Evolutionary conservation across 2,888 invertebrate genomes (phyloP).

Genomic region (Phyllotreta striolata): DNA sequence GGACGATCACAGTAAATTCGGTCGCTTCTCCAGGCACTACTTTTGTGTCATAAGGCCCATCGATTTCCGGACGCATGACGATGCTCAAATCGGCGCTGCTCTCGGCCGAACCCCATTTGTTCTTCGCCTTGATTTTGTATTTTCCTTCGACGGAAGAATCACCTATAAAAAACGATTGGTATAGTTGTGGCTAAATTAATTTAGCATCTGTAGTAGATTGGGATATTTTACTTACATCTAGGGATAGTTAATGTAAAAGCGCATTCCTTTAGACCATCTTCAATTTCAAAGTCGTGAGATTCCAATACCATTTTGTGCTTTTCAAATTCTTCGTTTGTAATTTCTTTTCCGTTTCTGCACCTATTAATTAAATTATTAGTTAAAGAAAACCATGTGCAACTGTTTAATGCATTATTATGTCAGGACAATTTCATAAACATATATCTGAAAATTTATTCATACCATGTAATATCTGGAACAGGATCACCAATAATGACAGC

Average conservation of each 20-base stretch:
- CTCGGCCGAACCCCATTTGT: conserved; percentile 80
- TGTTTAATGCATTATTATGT: too few relatives aligned
- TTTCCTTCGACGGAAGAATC: conserved; percentile 81
- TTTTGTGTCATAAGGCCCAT: conserved; percentile 75
- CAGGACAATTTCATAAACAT: too few relatives aligned
- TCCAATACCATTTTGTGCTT: conserved; percentile 66
- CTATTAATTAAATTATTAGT: conserved; percentile 52
- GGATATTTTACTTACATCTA: conserved; percentile 63
- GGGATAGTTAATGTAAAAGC: conserved; percentile 81
- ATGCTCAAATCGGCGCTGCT: conserved; percentile 81
- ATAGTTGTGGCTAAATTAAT: not conserved
- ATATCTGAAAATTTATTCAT: not conserved
- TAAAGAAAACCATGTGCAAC: not conserved
- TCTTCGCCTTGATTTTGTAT: conserved; percentile 81
- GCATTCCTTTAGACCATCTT: conserved; percentile 82
- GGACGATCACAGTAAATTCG: conserved; percentile 79
- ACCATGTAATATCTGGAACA: conserved; percentile 87
- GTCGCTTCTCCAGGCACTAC: conserved; percentile 81
- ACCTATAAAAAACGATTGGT: conserved; percentile 57
- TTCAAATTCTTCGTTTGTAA: conserved; percentile 69
- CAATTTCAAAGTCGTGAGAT: conserved; percentile 71
- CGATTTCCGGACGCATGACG: conserved; percentile 79
- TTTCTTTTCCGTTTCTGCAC: conserved; percentile 75
- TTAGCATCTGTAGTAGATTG: not conserved
- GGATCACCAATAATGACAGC: conserved; percentile 90